A percentile compares a stretch with the other conserved stretches of the same genome.
These are phyloP conservation scores for Vultur gryphus DNA, from an alignment of 2,797 vertebrate species.

Conservation along the genomic window DNA sequence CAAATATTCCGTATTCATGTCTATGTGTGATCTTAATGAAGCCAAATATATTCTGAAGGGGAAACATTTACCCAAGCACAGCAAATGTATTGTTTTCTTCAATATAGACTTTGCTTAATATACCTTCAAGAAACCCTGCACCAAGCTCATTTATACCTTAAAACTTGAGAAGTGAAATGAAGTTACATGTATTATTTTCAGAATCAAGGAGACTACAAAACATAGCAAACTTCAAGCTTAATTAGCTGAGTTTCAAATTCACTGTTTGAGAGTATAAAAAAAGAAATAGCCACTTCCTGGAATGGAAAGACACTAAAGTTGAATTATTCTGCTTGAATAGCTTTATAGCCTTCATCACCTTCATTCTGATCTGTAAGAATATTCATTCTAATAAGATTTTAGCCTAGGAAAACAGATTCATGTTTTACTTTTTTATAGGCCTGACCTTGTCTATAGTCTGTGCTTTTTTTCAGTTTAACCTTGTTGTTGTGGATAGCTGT, in stretches of 20 bases:
- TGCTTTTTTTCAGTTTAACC: constrained; percentile 8
- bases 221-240: background rate
- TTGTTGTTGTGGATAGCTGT: constrained; percentile 10
- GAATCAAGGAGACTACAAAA: background rate
- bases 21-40: constrained; percentile 5
- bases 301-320: background rate
- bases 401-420: constrained; percentile 22
- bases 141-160: background rate
- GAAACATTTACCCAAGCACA: constrained; percentile 7
- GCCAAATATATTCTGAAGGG: background rate
- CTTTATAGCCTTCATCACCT: constrained; percentile 32
- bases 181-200: background rate
- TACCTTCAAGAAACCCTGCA: background rate
- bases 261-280: background rate
- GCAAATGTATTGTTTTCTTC: background rate
- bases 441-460: constrained; percentile 41
- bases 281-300: background rate
- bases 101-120: background rate
- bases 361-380: constrained; percentile 24
- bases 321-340: constrained; percentile 46
- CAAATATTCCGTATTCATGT: constrained; percentile 22
- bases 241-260: constrained; percentile 15
- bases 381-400: constrained; percentile 42
- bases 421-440: constrained; percentile 20
- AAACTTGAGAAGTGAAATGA: background rate